Conservation (phyloP, 2,888 invertebrate genomes). For the Marronus borbonicus region DNA sequence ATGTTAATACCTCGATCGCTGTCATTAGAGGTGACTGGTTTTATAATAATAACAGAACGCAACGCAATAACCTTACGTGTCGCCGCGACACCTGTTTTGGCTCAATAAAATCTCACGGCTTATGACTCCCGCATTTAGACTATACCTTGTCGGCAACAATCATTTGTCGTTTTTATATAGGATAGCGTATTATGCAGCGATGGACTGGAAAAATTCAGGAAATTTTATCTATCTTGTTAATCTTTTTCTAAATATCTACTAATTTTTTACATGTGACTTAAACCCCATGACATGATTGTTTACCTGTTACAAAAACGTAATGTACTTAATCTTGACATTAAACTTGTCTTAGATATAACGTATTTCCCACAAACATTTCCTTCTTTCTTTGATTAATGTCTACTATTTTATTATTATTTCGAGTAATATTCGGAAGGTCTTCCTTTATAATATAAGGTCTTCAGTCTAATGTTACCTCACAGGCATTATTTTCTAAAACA, state of each 20-base stretch:
- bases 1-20: constrained; percentile 54
- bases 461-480: too few relatives aligned
- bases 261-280: too few relatives aligned
- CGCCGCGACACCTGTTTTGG: constrained; percentile 65
- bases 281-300: too few relatives aligned
- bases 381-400: too few relatives aligned
- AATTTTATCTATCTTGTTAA: not conserved
- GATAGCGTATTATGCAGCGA: constrained; percentile 53
- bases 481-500: too few relatives aligned
- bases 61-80: constrained; percentile 62
- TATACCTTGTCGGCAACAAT: constrained; percentile 56
- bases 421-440: too few relatives aligned
- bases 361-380: too few relatives aligned
- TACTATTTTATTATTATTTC: too few relatives aligned
- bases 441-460: too few relatives aligned
- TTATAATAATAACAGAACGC: constrained; percentile 59
- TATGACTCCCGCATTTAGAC: constrained; percentile 64
- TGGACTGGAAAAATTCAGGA: constrained; percentile 43
- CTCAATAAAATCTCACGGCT: constrained; percentile 68
- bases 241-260: not conserved
- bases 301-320: too few relatives aligned
- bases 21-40: constrained; percentile 58
- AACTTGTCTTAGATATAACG: too few relatives aligned
- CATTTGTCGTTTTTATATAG: constrained; percentile 55
- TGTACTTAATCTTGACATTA: too few relatives aligned